Evolutionary conservation across 2,797 vertebrate species (phyloP).

Genomic region (Arvicola amphibius): DNA sequence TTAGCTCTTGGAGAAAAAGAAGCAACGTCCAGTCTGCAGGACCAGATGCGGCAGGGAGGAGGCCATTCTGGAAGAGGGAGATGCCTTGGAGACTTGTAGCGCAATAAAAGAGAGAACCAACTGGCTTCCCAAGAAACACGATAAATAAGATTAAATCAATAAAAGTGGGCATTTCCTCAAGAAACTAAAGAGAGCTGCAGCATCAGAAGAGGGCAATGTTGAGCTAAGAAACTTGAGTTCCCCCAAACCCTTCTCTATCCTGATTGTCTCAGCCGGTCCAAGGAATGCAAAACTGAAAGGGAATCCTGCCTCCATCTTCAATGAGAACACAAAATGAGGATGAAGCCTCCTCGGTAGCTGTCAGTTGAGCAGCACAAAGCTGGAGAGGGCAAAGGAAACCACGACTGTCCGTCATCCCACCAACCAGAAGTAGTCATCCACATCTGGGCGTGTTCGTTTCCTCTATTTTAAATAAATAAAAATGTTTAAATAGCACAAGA

Average conservation of each 20-base stretch:
- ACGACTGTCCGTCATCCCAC: neutral
- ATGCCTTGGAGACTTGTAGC: neutral
- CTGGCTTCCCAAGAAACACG: neutral
- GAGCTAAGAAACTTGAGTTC: conserved; percentile 13
- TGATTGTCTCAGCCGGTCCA: neutral
- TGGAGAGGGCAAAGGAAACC: neutral
- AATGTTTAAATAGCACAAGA: neutral
- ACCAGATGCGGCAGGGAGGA: neutral
- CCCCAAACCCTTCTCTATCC: neutral
- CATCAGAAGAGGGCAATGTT: neutral
- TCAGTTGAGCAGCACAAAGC: neutral
- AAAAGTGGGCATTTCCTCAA: neutral
- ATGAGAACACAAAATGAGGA: conserved; percentile 17
- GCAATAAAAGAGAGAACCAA: neutral
- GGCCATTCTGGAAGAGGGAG: neutral
- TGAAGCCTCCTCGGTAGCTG: neutral
- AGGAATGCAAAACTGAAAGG: neutral
- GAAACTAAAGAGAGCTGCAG: neutral
- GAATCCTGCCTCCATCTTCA: neutral
- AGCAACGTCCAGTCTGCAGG: neutral
- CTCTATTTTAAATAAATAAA: neutral
- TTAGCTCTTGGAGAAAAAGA: neutral
- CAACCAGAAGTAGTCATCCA: neutral
- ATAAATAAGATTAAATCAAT: neutral
- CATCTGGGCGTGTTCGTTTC: neutral